Evolutionary conservation across 1,140 invertebrate species (phyloP), one percentile per base, ranked within the genome.

Genomic region (Ceratosolen solmsi): DNA sequence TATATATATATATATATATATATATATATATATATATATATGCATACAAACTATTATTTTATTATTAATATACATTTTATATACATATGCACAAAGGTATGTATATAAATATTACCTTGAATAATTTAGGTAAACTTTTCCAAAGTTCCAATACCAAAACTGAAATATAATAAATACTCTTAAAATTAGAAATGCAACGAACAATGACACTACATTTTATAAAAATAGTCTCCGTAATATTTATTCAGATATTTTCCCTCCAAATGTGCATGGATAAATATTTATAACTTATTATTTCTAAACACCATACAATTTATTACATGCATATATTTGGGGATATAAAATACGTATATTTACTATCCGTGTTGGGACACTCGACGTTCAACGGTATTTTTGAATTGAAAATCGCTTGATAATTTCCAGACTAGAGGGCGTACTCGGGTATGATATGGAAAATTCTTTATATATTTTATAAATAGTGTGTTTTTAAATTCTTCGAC

Each of bases 341-440:
- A 17, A 30, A 33, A 33, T 5, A 3, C 60, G 2, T 13, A 11
- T 33, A 2, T 63, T 1, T 33, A 17, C 13, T 17, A 20, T 0
- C 4, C 3, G 17, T 11, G 30, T 27, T 2, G 20, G 22, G 1
- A 17, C 20, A 38, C 51, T 54, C 9, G 3, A 20, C 38, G 0
- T 36, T 36, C 33, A 79, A 79, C 65, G 65, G 78, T 79, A 79
- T 72, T 79, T 80, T 80, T 51, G 73, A 80, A 63, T 80, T 74
- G 54, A 77, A 77, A 65, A 77, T 30, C 20, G 36, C 8, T 74
- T 11, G 9, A 33, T 5, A 22, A 7, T 68, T 36, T 36, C 4
- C 3, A 25, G 25, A 27, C 58, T n/a, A 68, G 70, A 72, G 70
- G 70, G 70, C 70, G 70, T 41, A 13, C 65, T 7, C 7, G 41